Evolutionary conservation across 2,888 invertebrate genomes (phyloP), one percentile per base, ranked within the genome.

Genomic region (Drosophila longiperda): DNA sequence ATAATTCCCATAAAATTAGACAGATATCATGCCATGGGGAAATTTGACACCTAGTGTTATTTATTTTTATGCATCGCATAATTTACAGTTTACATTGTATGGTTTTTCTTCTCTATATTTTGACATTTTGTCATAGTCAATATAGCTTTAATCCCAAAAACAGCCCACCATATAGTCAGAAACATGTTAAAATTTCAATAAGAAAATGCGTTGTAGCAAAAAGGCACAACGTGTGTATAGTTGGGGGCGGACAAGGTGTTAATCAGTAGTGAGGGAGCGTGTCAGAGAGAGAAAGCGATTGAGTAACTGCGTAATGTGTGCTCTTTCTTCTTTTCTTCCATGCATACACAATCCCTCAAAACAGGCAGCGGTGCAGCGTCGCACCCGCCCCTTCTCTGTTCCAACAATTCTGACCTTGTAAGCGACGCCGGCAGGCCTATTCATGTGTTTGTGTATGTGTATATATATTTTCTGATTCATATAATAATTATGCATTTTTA

Each of bases 401-500:
- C 26, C 8, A 40, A 50, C 32, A 73, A 53, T 38, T 57, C 32
- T 34, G 82, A 83, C 82, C 82, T 83, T 83, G 82, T 74, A 61
- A 26, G 29, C 3, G 52, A 49, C 54, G 69, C 61, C 67, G 70
- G 54, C 67, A 75, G 81, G 80, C 74, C 65, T 77, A 69, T 66
- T 48, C 40, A 68, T 23, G 45, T 33, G 32, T 48, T 9, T 42
- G 23, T 57, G 26, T 48, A 36, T 50, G 6, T 50, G 7, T 58
- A 23, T 66, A 34, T 63, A 50, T 40, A 50, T 54, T 45, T 66
- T 68, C 62, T 52, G 75, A 55, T 80, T 78, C 59, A 64, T 69
- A 69, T 66, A 66, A 80, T 69, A 70, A 80, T 73, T 82, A 73
- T 80, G 71, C 66, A 73, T 84, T 80, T 80, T 57, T 67, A 61